Conservation (phyloP, 2,797 vertebrate genomes). For the Crypturellus tataupa region DNA sequence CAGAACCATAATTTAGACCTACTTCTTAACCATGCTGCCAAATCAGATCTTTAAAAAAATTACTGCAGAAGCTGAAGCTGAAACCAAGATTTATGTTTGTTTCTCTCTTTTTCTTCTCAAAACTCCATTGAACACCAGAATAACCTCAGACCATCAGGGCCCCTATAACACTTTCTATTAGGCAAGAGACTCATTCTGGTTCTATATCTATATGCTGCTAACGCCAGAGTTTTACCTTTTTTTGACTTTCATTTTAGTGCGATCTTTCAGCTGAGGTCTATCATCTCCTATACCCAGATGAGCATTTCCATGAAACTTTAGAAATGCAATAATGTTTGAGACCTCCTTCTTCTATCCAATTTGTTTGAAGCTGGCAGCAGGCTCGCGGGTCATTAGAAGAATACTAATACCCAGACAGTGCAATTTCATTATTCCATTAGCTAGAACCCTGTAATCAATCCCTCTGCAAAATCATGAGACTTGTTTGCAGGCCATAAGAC, state of each 20-base stretch:
- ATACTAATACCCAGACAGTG: constrained; percentile 59
- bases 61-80: background rate
- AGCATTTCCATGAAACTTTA: constrained; percentile 19
- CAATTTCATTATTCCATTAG: constrained; percentile 69
- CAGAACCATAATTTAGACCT: background rate
- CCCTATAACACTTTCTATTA: background rate
- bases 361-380: constrained; percentile 53
- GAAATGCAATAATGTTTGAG: constrained; percentile 39
- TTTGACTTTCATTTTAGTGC: background rate
- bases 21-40: background rate
- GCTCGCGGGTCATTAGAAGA: constrained; percentile 55
- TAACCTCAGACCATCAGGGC: background rate
- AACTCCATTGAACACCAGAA: background rate
- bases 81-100: background rate
- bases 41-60: background rate
- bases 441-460: constrained; percentile 65
- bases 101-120: background rate
- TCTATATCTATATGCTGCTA: background rate
- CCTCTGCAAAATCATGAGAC: constrained; percentile 35
- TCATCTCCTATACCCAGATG: background rate
- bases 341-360: constrained; percentile 38
- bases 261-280: background rate
- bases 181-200: background rate
- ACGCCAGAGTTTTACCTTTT: background rate
- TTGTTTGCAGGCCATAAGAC: constrained; percentile 54